Evolutionary conservation across 2,797 vertebrate species (phyloP).

Genomic region (Netta rufina): DNA sequence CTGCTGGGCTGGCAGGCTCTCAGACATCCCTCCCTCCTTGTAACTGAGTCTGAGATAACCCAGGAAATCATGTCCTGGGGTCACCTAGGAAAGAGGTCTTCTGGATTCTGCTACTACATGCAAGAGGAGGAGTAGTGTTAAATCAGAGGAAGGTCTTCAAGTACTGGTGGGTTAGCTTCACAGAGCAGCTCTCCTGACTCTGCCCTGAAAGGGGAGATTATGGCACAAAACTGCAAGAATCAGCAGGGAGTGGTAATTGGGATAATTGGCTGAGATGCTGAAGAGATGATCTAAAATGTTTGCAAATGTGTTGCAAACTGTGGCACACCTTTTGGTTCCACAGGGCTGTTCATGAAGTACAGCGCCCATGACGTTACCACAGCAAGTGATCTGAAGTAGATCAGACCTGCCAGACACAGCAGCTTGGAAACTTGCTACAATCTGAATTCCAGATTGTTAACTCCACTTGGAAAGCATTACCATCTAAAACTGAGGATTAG

Average conservation of each 20-base stretch:
- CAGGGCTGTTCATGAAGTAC: accelerated
- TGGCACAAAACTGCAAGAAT: background rate
- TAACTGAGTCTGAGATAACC: background rate
- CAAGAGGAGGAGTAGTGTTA: background rate
- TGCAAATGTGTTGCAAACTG: background rate
- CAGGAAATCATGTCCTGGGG: background rate
- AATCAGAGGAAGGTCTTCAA: background rate
- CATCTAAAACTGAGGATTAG: background rate
- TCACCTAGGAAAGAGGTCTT: background rate
- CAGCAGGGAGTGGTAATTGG: background rate
- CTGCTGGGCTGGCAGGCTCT: background rate
- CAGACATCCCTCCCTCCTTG: background rate
- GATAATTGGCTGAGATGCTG: background rate
- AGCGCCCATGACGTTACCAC: background rate
- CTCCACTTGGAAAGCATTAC: background rate
- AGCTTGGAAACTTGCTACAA: background rate
- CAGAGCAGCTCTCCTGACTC: background rate
- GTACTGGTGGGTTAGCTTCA: background rate
- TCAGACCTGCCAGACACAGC: background rate
- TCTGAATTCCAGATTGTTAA: background rate
- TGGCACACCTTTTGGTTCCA: background rate
- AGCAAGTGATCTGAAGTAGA: background rate
- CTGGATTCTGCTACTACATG: background rate
- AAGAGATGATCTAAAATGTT: background rate
- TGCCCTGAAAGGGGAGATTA: background rate